Evolutionary conservation across 2,797 vertebrate genomes (phyloP), one percentile per base, ranked within the genome.

Genomic region (Amniataba percoides): DNA sequence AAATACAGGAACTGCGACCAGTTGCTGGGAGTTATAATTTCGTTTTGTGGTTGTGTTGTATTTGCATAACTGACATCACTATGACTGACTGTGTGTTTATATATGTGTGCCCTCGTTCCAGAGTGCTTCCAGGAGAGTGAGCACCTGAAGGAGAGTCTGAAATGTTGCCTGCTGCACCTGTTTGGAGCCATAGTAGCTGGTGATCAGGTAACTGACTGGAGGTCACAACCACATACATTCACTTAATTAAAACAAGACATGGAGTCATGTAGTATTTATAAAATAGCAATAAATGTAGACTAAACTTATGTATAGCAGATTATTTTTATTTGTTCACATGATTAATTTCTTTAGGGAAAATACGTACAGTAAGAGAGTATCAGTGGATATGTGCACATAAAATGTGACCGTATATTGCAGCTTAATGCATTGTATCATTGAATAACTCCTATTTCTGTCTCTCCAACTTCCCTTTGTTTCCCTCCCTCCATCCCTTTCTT

Each of bases 71-170:
- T 73, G 25, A 71, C 42, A 67, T 60, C 42, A 48, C 5, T 31
- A 5, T 31, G 27, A 31, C 27, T 31, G 27, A 36, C 34, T 36
- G 4, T 63, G 19, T 75, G 42, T 79, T 23, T 78, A 34, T 82
- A 21, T 55, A 78, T 36, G 4, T 77, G 81, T 83, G 66, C 86
- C 3, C 80, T 52, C 58, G 85, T 63, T 84, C 59, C 90, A 99
- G 98, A 99, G 87, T 99, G 98, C 93, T 99, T 99, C 95, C 98
- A 99, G 94, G 98, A 99, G 93, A 98, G 98, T 15, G 97, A 99
- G 78, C 98, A 99, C 92, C 96, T 99, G 83, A 99, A 99, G 86
- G 97, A 99, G 88, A 99, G 97, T 83, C 93, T 99, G 55, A 99
- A 99, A 80, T 99, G 98, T 92, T 99, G 97, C 83, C 88, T 99